Evolutionary conservation across 2,797 vertebrate genomes (phyloP).

Genomic region (Telmatherina bonti): DNA sequence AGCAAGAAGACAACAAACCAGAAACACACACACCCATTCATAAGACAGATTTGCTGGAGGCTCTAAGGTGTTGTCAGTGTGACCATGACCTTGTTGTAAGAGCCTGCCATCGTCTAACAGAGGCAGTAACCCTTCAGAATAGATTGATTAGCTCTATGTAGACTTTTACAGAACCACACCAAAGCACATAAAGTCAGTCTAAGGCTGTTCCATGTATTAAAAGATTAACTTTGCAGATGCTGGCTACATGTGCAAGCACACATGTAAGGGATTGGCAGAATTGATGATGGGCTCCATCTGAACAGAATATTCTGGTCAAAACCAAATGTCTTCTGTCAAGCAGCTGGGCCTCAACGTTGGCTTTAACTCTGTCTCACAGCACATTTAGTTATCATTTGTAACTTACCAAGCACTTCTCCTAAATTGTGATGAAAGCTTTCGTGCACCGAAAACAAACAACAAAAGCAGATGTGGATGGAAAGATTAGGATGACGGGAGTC

Average conservation of each 20-base stretch:
- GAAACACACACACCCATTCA: background rate
- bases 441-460: slow-evolving; percentile 15
- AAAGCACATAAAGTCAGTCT: background rate
- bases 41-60: background rate
- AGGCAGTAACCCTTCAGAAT: background rate
- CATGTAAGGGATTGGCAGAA: background rate
- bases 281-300: background rate
- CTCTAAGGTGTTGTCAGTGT: slow-evolving; percentile 17
- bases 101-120: slow-evolving; percentile 18
- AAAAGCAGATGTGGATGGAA: slow-evolving; percentile 24
- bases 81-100: slow-evolving; percentile 16
- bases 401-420: slow-evolving; percentile 41
- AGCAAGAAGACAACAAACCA: slow-evolving; percentile 9
- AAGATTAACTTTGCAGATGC: slow-evolving; percentile 26
- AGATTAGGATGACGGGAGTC: slow-evolving; percentile 30
- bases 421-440: slow-evolving; percentile 26
- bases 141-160: slow-evolving; percentile 13
- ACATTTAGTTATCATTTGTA: slow-evolving; percentile 43
- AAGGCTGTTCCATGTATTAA: slow-evolving; percentile 20
- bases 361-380: background rate
- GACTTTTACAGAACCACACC: slow-evolving; percentile 4
- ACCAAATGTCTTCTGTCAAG: background rate
- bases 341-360: background rate
- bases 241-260: background rate
- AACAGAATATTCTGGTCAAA: background rate